Conservation (phyloP, 2,888 invertebrate species). For the Tetropium fuscum region DNA sequence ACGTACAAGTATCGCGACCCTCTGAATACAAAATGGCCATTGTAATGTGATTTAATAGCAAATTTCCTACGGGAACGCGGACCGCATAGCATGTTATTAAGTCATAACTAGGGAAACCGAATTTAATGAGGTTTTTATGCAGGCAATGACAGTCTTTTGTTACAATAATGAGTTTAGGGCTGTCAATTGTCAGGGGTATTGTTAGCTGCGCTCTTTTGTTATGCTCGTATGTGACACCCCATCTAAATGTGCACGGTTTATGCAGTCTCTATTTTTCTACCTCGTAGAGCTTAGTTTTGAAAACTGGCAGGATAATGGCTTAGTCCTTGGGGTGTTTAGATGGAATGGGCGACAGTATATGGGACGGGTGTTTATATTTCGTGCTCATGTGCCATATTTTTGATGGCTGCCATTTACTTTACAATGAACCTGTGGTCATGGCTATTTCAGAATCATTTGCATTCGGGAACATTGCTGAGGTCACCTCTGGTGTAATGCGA, state of each 20-base stretch:
- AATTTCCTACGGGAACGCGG: constrained; percentile 49
- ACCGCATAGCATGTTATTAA: constrained; percentile 58
- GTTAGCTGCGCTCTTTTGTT: constrained; percentile 39
- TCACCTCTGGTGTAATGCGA: neutral
- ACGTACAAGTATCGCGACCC: constrained; percentile 3
- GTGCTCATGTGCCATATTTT: constrained; percentile 43
- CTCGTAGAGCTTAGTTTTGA: constrained; percentile 40
- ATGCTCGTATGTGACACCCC: constrained; percentile 34
- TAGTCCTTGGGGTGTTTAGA: constrained; percentile 42
- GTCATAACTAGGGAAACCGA: constrained; percentile 59
- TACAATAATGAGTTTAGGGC: constrained; percentile 66
- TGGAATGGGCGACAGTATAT: constrained; percentile 20
- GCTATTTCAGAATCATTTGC: constrained; percentile 16
- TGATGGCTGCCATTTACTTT: constrained; percentile 43
- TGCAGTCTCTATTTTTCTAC: constrained; percentile 37
- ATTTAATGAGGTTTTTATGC: constrained; percentile 67
- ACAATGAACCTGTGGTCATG: constrained; percentile 40
- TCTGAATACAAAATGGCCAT: constrained; percentile 11
- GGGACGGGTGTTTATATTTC: constrained; percentile 33
- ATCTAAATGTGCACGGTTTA: constrained; percentile 1
- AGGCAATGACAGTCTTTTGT: constrained; percentile 67
- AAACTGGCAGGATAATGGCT: constrained; percentile 31
- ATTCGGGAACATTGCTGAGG: neutral
- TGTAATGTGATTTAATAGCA: constrained; percentile 25
- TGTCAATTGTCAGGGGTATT: constrained; percentile 64